These are phyloP conservation scores for Rousettus madagascariensis DNA, from an alignment of 2,797 vertebrate genomes.

Conservation along the genomic window DNA sequence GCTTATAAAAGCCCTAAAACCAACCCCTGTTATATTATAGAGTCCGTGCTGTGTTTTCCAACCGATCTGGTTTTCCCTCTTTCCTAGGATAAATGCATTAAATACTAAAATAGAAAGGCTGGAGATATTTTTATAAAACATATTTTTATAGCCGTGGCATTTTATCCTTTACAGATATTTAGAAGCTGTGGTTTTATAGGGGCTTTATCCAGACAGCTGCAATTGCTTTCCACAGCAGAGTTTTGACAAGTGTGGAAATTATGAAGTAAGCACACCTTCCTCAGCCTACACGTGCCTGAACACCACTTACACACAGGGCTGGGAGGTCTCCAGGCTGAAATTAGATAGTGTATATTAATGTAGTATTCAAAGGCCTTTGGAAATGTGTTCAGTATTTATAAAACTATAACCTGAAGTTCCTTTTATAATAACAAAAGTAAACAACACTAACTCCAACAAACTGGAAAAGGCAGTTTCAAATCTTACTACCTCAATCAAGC, in stretches of 20 bases:
- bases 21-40: background rate
- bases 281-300: background rate
- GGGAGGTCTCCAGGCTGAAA: background rate
- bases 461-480: background rate
- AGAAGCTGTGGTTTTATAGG: background rate
- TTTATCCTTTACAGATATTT: conserved; percentile 37
- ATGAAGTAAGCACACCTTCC: background rate
- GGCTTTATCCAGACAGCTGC: background rate
- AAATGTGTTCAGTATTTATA: background rate
- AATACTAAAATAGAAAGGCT: background rate
- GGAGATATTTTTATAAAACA: background rate
- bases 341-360: background rate
- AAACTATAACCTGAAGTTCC: background rate
- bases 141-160: background rate
- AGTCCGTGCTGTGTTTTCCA: background rate
- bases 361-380: background rate
- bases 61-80: background rate
- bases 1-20: background rate
- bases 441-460: background rate
- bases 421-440: conserved; percentile 14
- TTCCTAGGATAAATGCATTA: background rate
- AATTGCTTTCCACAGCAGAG: background rate
- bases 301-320: background rate
- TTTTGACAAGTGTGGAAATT: background rate
- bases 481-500: conserved; percentile 3